Evolutionary conservation across 2,888 invertebrate genomes (phyloP).

Genomic region (Ceramica pisi): DNA sequence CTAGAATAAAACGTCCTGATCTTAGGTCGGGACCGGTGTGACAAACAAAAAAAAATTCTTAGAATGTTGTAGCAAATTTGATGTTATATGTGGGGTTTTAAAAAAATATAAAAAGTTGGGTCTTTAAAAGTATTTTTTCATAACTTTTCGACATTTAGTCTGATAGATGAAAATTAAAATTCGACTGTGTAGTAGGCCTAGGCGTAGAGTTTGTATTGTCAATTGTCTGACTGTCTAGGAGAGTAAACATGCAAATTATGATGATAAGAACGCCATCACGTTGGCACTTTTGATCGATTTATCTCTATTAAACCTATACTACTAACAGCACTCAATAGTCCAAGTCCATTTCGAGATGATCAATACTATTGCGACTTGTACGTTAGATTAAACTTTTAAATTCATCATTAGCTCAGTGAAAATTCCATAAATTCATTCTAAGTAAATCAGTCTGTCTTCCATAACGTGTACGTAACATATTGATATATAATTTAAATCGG

Average conservation of each 20-base stretch:
- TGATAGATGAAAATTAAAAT: slow-evolving; percentile 46
- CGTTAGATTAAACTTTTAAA: slow-evolving; percentile 19
- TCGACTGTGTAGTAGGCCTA: slow-evolving; percentile 61
- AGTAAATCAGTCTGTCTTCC: slow-evolving; percentile 80
- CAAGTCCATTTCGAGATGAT: slow-evolving; percentile 6
- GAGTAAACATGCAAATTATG: slow-evolving; percentile 34
- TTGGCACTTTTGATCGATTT: slow-evolving; percentile 16
- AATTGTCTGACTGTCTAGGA: slow-evolving; percentile 59
- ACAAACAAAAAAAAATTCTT: slow-evolving; percentile 55
- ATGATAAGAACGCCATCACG: slow-evolving; percentile 22
- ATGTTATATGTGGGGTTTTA: slow-evolving; percentile 57
- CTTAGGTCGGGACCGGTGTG: slow-evolving; percentile 50
- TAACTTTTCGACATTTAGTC: slow-evolving; percentile 58
- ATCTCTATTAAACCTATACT: slow-evolving; percentile 11
- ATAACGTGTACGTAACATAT: slow-evolving; percentile 69
- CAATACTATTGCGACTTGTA: slow-evolving; percentile 16
- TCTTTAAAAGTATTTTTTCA: slow-evolving; percentile 63
- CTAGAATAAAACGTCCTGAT: slow-evolving; percentile 47
- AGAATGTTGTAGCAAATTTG: slow-evolving; percentile 60
- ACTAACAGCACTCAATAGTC: slow-evolving; percentile 17
- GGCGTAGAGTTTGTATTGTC: slow-evolving; percentile 62
- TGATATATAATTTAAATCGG: slow-evolving; percentile 51
- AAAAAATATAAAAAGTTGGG: slow-evolving; percentile 45
- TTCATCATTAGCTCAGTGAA: slow-evolving; percentile 22
- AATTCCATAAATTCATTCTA: slow-evolving; percentile 54